Conservation (phyloP, 2,113 vertebrate genomes). For the Rhinichthys klamathensis region DNA sequence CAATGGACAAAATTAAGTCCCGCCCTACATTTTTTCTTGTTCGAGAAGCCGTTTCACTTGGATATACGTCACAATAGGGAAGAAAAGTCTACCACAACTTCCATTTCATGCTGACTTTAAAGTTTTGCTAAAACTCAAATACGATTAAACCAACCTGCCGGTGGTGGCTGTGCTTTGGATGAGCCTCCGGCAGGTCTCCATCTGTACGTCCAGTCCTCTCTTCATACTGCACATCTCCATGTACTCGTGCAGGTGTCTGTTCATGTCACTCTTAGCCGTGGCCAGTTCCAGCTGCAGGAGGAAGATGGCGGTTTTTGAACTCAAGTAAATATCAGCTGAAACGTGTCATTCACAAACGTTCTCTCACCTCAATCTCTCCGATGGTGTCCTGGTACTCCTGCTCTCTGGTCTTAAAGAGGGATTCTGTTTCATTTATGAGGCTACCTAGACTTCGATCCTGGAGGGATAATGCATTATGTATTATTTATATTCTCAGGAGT, state of each 20-base stretch:
- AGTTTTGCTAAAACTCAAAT: background rate
- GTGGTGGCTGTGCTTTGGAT: slow-evolving; percentile 78
- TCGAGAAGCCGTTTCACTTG: too few relatives aligned
- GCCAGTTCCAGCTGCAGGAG: slow-evolving; percentile 84
- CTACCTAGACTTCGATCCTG: slow-evolving; percentile 92
- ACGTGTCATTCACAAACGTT: background rate
- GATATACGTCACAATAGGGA: too few relatives aligned
- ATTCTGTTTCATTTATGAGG: slow-evolving; percentile 94
- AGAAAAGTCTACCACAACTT: too few relatives aligned
- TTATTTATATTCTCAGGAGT: background rate
- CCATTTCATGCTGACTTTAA: too few relatives aligned
- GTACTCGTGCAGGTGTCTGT: slow-evolving; percentile 90
- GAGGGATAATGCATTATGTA: slow-evolving; percentile 14
- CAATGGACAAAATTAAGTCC: too few relatives aligned
- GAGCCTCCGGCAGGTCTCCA: slow-evolving; percentile 85
- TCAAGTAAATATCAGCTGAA: background rate
- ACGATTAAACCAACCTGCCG: slow-evolving; percentile 53
- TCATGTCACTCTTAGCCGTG: slow-evolving; percentile 94
- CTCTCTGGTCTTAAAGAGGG: slow-evolving; percentile 94
- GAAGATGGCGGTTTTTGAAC: background rate
- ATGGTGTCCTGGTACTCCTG: slow-evolving; percentile 97
- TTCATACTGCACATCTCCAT: slow-evolving; percentile 99
- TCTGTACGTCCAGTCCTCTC: slow-evolving; percentile 90
- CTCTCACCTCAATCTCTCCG: slow-evolving; percentile 91
- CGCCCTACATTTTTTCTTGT: too few relatives aligned